Conservation (phyloP, 2,888 invertebrate species). For the Andrena bicolor region DNA sequence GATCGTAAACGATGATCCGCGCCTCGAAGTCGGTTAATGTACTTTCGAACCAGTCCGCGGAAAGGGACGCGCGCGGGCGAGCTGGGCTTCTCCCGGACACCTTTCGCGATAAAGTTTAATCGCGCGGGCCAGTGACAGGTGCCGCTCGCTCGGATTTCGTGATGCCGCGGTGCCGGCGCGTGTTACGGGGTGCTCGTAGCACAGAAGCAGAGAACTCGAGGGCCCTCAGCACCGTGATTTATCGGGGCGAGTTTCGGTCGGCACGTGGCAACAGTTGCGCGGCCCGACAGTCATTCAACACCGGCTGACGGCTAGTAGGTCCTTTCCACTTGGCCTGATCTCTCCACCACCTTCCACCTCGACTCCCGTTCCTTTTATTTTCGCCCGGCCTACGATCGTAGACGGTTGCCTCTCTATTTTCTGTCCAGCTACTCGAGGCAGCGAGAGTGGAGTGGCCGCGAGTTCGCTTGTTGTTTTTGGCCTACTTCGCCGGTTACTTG, state of each 20-base stretch:
- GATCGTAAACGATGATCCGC: constrained; percentile 19
- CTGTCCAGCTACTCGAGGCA: neutral
- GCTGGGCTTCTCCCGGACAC: constrained; percentile 18
- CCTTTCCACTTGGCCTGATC: constrained; percentile 5
- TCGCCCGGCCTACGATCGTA: constrained; percentile 1
- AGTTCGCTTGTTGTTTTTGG: neutral
- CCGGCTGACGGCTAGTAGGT: constrained; percentile 1
- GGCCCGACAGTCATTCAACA: constrained; percentile 50
- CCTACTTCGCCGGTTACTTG: constrained; percentile 5
- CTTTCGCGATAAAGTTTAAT: constrained; percentile 44
- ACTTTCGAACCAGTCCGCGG: constrained; percentile 17
- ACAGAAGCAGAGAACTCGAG: neutral
- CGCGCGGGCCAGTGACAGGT: constrained; percentile 26
- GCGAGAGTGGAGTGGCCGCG: neutral
- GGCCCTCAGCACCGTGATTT: constrained; percentile 46
- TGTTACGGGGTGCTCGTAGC: neutral
- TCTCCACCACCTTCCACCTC: neutral
- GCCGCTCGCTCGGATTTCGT: constrained; percentile 18
- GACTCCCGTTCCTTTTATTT: neutral
- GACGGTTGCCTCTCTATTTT: constrained; percentile 30
- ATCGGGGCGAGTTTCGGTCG: constrained; percentile 49
- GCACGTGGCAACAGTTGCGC: constrained; percentile 56
- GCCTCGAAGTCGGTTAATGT: constrained; percentile 24
- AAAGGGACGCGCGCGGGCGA: neutral
- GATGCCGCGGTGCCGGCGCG: neutral